Evolutionary conservation across 1,140 invertebrate species (phyloP), one percentile per base, ranked within the genome.

Genomic region (Leptinotarsa texana): DNA sequence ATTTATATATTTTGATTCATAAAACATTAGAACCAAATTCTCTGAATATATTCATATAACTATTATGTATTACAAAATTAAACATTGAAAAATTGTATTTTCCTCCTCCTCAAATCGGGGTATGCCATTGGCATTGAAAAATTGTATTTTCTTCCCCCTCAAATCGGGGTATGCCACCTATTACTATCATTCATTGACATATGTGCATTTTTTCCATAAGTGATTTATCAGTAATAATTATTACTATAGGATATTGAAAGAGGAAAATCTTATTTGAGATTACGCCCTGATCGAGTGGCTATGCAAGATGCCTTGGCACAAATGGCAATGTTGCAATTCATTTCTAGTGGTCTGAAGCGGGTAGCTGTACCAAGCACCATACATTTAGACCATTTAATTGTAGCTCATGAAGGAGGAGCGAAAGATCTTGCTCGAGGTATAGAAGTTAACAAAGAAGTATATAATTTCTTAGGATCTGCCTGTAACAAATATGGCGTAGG

Each of bases 221-320:
- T 11, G 2, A 42, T 42, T 42, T 42, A 42, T 42, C 33, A 42
- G 11, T 42, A 11, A 42, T 42, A 11, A 42, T 42, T 42, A 42
- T 42, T 42, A 42, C 33, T 42, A 42, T 42, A 92, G 88, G 96
- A 97, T 48, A 93, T 99, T 76, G 90, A 90, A 74, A 89, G 97
- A 78, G 97, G 98, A 68, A 92, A 91, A 17, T 97, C 95, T 73
- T 99, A 99, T 85, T 88, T 99, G 13, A 91, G 95, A 73, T 88
- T 99, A 24, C 89, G 97, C 65, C 98, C 98, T 24, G 98, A 99
- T 86, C 90, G 98, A 79, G 98, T 99, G 69, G 98, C 97, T 74
- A 99, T 99, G 98, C 98, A 99, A 87, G 98, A 99, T 91, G 98
- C 98, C 18, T 99, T 98, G 62, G 98, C 98, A n/a, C 94, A 99